Conservation (phyloP, 2,797 vertebrate genomes). For the Silurus aristotelis region DNA sequence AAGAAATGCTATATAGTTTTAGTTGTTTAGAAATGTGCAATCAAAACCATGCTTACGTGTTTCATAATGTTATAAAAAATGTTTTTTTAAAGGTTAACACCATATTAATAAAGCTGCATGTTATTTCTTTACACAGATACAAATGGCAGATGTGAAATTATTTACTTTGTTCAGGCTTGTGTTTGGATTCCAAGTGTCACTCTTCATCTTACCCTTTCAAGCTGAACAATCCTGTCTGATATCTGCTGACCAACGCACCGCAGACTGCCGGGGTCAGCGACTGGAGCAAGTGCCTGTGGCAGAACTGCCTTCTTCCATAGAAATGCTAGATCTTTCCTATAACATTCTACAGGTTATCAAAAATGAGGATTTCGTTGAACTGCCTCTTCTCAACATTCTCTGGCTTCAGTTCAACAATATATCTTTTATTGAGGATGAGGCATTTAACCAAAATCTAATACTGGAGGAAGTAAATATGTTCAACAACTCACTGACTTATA, state of each 20-base stretch:
- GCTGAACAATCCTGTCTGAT: conserved; percentile 45
- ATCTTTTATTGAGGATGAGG: conserved; percentile 67
- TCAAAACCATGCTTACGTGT: neutral
- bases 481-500: conserved; percentile 78
- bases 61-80: neutral
- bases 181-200: conserved; percentile 56
- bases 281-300: conserved; percentile 69
- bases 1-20: neutral
- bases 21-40: neutral
- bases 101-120: neutral
- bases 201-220: conserved; percentile 46
- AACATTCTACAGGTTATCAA: conserved; percentile 72
- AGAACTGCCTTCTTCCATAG: conserved; percentile 66
- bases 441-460: conserved; percentile 71
- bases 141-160: conserved; percentile 46
- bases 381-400: conserved; percentile 68
- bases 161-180: conserved; percentile 56
- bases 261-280: conserved; percentile 72
- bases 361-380: conserved; percentile 61
- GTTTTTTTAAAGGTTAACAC: neutral
- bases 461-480: conserved; percentile 78
- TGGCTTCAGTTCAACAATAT: conserved; percentile 79
- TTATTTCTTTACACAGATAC: conserved; percentile 54
- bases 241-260: conserved; percentile 54
- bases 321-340: conserved; percentile 77